Evolutionary conservation across 2,797 vertebrate genomes (phyloP), one percentile per base, ranked within the genome.

Genomic region (Gadopsis bispinosus): DNA sequence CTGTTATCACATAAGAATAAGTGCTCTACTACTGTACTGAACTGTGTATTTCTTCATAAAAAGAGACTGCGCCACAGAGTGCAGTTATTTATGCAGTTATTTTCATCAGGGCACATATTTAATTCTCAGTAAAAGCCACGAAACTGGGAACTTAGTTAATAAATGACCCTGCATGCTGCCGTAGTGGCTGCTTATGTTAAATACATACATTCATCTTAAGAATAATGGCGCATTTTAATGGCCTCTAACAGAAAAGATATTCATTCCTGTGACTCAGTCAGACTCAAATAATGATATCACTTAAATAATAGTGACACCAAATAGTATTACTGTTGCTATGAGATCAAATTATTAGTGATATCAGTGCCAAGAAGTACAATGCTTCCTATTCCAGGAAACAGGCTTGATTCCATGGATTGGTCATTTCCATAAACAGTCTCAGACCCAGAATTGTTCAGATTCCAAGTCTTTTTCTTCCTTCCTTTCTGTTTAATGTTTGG

Each of bases 341-440:
- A 86, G 83, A 77, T 88, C 68, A 69, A 69, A 82, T 89, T 86
- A 88, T 92, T 83, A 86, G 81, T 69, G 70, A 53, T 61, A 50
- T 72, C 80, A 29, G 33, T 80, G 87, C 88, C 85, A 89, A 86
- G 83, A 88, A 89, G 87, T 29, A 64, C 74, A 75, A 19, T 2
- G 60, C 86, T 91, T 93, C 88, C 91, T 90, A 88, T 92, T 89
- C 89, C 91, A 93, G 93, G 91, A 95, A 94, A 85, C 89, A 70
- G 78, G 85, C 83, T 76, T 2, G 84, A 87, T 86, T 89, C 84
- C 73, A 68, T 47, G 87, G 90, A 94, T 90, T 88, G 89, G 88
- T 88, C 48, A 90, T 93, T 94, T 95, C 92, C 94, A 94, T 95
- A 94, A 94, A 95, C 94, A 93, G 73, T 88, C 87, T 93, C 87